Conservation (phyloP, 1,140 invertebrate genomes). For the Lasioglossum baleicum region DNA sequence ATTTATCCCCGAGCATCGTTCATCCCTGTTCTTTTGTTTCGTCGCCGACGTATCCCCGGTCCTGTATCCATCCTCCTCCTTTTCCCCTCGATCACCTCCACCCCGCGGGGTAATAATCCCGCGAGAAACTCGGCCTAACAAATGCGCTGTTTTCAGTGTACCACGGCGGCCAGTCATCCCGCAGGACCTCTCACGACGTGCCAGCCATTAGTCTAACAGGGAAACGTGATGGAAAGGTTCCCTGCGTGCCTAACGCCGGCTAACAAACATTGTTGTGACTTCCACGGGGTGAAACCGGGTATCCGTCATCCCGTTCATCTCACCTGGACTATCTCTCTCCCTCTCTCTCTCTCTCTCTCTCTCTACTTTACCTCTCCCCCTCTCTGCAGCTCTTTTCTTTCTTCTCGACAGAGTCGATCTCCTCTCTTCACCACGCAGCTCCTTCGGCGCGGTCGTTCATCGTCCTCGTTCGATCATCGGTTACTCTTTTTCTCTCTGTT, state of each 20-base stretch:
- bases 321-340: slow-evolving; percentile 27
- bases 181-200: slow-evolving; percentile 63
- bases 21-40: slow-evolving; percentile 71
- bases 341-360: no score
- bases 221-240: slow-evolving; percentile 64
- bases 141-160: slow-evolving; percentile 71
- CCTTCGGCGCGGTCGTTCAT: neutral
- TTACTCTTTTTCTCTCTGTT: no score
- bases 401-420: neutral
- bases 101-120: slow-evolving; percentile 60
- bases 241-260: slow-evolving; percentile 53
- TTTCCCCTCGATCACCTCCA: slow-evolving; percentile 21
- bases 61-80: neutral
- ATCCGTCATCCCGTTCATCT: slow-evolving; percentile 72
- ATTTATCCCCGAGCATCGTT: slow-evolving; percentile 74
- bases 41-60: slow-evolving; percentile 33
- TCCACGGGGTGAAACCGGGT: slow-evolving; percentile 74
- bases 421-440: neutral
- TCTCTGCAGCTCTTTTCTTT: slow-evolving; percentile 16
- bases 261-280: slow-evolving; percentile 78
- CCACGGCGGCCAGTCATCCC: slow-evolving; percentile 54
- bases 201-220: slow-evolving; percentile 61
- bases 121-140: slow-evolving; percentile 65
- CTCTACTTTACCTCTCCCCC: neutral
- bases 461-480: neutral